Evolutionary conservation across 2,888 invertebrate genomes (phyloP).

Genomic region (Perizoma flavofasciatum): DNA sequence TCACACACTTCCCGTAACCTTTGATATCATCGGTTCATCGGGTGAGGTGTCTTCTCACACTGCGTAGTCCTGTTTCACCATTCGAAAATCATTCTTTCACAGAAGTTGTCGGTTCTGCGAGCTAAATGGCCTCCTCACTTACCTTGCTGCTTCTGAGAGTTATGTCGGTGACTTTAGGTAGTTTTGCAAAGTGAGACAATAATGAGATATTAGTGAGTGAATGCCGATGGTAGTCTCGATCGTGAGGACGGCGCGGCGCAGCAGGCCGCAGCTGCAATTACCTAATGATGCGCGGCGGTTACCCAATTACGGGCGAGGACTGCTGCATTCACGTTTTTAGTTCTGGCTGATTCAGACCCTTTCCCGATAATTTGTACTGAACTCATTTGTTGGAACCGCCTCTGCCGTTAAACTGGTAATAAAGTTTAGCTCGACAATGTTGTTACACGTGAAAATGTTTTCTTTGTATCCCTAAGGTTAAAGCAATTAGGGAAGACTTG

Average conservation of each 20-base stretch:
- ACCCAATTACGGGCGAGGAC: conserved; percentile 65
- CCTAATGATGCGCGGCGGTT: conserved; percentile 77
- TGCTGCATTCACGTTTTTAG: conserved; percentile 73
- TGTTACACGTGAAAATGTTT: conserved; percentile 33
- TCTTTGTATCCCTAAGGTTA: conserved; percentile 30
- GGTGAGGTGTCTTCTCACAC: too few relatives aligned
- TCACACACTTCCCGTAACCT: too few relatives aligned
- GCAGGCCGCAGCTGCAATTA: conserved; percentile 72
- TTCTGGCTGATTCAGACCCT: conserved; percentile 59
- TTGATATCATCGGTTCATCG: too few relatives aligned
- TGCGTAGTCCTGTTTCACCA: too few relatives aligned
- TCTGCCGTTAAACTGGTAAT: conserved; percentile 32
- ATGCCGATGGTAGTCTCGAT: conserved; percentile 33
- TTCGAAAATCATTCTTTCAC: too few relatives aligned
- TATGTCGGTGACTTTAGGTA: too few relatives aligned
- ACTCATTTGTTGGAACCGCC: conserved; percentile 41
- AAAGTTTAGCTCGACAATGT: conserved; percentile 28
- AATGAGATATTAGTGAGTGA: conserved; percentile 38
- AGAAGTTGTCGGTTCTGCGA: too few relatives aligned
- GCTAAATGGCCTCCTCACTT: too few relatives aligned
- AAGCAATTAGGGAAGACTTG: conserved; percentile 24
- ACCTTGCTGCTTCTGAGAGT: too few relatives aligned
- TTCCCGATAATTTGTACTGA: conserved; percentile 55
- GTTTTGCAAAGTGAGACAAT: conserved; percentile 1
- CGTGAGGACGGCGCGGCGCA: conserved; percentile 34